Evolutionary conservation across 2,888 invertebrate genomes (phyloP).

Genomic region (Leptinotarsa peninsularis): DNA sequence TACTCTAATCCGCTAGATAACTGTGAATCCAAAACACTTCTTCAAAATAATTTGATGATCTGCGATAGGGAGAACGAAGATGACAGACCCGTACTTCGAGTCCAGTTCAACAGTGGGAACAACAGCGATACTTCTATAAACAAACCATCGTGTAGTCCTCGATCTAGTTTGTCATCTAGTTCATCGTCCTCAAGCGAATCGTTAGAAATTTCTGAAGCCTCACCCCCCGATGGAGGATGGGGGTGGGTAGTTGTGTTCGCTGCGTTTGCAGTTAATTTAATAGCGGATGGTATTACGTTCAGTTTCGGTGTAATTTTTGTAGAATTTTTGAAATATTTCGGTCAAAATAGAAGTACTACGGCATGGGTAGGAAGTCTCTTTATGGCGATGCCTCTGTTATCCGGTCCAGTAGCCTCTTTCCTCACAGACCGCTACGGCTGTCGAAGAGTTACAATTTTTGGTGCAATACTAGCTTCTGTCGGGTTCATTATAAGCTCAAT

Average conservation of each 20-base stretch:
- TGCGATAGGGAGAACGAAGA: conserved; percentile 50
- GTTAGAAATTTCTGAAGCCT: conserved; percentile 74
- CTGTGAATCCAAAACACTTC: conserved; percentile 31
- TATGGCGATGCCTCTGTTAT: conserved; percentile 89
- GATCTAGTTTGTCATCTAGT: conserved; percentile 61
- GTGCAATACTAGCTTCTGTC: conserved; percentile 78
- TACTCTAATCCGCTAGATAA: conserved; percentile 44
- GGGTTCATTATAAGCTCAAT: conserved; percentile 85
- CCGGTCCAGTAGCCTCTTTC: conserved; percentile 87
- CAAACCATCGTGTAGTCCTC: conserved; percentile 50
- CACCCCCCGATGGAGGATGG: conserved; percentile 90
- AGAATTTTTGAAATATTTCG: conserved; percentile 87
- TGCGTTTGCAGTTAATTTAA: conserved; percentile 88
- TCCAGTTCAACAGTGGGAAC: conserved; percentile 71
- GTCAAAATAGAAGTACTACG: conserved; percentile 86
- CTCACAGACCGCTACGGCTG: conserved; percentile 88
- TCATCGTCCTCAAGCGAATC: conserved; percentile 68
- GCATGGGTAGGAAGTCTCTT: conserved; percentile 92
- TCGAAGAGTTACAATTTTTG: conserved; percentile 81
- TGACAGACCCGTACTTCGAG: conserved; percentile 68
- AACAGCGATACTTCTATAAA: conserved; percentile 46
- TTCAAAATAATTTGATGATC: conserved; percentile 38
- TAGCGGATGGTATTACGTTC: conserved; percentile 93
- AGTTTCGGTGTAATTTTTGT: conserved; percentile 92
- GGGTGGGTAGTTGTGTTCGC: conserved; percentile 94